These are phyloP conservation scores for Neotoma lepida DNA, from an alignment of 2,113 vertebrate species.

Conservation along the genomic window DNA sequence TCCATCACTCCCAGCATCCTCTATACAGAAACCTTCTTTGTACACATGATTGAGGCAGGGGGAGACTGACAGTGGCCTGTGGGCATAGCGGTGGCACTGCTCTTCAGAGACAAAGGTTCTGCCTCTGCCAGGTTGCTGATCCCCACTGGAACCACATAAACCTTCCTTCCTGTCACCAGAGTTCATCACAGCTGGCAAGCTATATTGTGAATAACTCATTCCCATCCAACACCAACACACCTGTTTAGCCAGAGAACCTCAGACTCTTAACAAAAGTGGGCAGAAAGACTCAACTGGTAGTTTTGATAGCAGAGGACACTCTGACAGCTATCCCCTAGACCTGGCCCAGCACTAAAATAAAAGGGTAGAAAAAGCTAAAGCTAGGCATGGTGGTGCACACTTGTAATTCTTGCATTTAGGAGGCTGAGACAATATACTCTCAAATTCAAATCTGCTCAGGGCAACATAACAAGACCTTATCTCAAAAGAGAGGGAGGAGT, in stretches of 20 bases:
- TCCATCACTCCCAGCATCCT: neutral
- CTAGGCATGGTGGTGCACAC: no score
- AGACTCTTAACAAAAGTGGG: neutral
- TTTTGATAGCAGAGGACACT: accelerated
- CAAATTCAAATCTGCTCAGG: neutral
- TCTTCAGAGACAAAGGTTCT: neutral
- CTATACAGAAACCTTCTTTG: neutral
- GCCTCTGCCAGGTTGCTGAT: neutral
- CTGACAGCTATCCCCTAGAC: neutral
- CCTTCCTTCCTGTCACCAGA: neutral
- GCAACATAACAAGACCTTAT: neutral
- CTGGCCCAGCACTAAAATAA: neutral
- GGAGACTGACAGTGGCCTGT: neutral
- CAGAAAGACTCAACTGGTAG: no score
- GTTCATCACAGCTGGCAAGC: neutral
- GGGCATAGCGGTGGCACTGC: neutral
- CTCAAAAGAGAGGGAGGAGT: neutral
- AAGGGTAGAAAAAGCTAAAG: neutral
- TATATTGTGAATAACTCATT: accelerated
- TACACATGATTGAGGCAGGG: neutral
- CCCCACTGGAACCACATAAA: neutral
- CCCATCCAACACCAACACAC: accelerated
- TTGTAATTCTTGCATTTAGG: neutral
- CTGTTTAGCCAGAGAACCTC: neutral
- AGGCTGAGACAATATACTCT: neutral